phyloP scores from a whole-genome alignment of 1,140 invertebrate species.

The Acromyrmex echinatior region DNA sequence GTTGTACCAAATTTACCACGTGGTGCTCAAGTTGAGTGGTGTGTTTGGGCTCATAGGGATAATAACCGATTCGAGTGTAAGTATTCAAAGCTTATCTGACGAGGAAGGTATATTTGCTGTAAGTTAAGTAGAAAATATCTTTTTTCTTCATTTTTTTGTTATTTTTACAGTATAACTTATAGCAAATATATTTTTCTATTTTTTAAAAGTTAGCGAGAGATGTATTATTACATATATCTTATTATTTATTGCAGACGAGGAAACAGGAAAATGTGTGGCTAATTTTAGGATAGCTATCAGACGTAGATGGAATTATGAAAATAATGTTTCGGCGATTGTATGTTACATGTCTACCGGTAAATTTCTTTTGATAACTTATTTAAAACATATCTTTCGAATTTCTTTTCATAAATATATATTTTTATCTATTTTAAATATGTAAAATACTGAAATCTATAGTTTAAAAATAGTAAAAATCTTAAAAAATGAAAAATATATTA shows the following conservation, averaged over 20 bases:
- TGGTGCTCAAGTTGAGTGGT: conserved; percentile 95
- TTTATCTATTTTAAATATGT: background rate
- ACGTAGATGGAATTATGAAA: conserved; percentile 95
- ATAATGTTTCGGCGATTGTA: conserved; percentile 94
- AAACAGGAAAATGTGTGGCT: conserved; percentile 93
- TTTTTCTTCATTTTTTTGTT: background rate
- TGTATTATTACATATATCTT: conserved; percentile 16
- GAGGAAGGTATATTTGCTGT: conserved; percentile 12
- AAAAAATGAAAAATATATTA: background rate
- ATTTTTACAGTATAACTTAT: background rate
- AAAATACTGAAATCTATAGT: background rate
- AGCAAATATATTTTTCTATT: conserved; percentile 13
- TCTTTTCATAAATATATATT: background rate
- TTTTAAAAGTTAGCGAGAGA: background rate
- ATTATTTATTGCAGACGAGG: conserved; percentile 91
- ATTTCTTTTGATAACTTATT: conserved; percentile 37
- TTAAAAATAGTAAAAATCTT: conserved; percentile 1
- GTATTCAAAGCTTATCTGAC: conserved; percentile 67
- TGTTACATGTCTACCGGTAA: conserved; percentile 92
- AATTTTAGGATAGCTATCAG: conserved; percentile 93
- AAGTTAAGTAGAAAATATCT: background rate
- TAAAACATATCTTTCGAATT: background rate
- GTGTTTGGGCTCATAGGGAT: conserved; percentile 95
- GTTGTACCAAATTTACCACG: conserved; percentile 93
- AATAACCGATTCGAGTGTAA: conserved; percentile 95